Conservation (phyloP, 2,888 invertebrate species). For the Trichogramma evanescens region DNA sequence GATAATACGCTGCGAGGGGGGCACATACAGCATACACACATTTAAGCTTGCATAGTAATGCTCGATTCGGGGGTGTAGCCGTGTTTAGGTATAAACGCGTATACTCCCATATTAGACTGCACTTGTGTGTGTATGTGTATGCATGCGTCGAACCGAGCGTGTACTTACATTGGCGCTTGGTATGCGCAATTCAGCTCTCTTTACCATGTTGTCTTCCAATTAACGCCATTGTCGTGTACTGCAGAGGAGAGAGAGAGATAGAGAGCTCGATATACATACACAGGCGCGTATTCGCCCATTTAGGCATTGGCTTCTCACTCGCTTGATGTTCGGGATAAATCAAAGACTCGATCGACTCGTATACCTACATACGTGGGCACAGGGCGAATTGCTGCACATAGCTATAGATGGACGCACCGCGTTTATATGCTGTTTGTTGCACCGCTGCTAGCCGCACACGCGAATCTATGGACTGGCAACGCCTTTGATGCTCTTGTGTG, state of each 20-base stretch:
- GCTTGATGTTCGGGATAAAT: neutral
- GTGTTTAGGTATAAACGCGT: too few relatives aligned
- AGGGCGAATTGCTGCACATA: neutral
- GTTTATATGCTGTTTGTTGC: too few relatives aligned
- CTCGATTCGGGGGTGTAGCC: too few relatives aligned
- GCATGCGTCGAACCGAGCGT: neutral
- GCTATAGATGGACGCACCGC: too few relatives aligned
- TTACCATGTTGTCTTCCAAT: conserved; percentile 41
- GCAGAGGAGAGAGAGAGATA: too few relatives aligned
- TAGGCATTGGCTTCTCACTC: neutral
- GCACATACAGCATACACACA: too few relatives aligned
- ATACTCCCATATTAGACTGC: too few relatives aligned
- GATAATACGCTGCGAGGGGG: too few relatives aligned
- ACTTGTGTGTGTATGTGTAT: neutral
- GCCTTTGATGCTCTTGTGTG: too few relatives aligned
- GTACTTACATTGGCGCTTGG: conserved; percentile 9
- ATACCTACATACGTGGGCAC: neutral
- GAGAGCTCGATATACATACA: conserved; percentile 6
- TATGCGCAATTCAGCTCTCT: conserved; percentile 27
- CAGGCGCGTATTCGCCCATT: conserved; percentile 22
- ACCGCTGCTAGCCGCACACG: too few relatives aligned
- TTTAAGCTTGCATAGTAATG: too few relatives aligned
- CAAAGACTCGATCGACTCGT: neutral
- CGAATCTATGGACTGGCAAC: too few relatives aligned
- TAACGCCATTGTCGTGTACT: conserved; percentile 37